A percentile compares a stretch with the other conserved stretches of the same genome.
phyloP scores from a whole-genome alignment of 92 coral and sea anemone species.

The Phenganax stokvisi region DNA sequence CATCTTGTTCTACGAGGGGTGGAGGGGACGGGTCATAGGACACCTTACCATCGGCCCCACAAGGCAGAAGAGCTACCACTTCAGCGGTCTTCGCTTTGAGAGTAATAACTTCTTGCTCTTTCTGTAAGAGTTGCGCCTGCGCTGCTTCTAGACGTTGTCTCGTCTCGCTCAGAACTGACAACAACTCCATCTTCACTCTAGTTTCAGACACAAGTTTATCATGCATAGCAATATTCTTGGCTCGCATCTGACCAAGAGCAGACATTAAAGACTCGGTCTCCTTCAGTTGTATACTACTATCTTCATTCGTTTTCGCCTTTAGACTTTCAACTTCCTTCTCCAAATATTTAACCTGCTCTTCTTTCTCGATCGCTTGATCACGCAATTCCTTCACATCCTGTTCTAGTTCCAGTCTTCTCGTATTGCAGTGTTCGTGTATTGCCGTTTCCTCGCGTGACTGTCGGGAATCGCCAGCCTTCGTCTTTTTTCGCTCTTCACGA shows the following conservation, averaged over 20 bases:
- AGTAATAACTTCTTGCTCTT: constrained; percentile 75
- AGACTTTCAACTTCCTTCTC: constrained; percentile 70
- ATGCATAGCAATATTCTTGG: constrained; percentile 94
- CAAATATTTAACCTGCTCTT: constrained; percentile 65
- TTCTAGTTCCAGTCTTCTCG: constrained; percentile 88
- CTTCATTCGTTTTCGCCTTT: constrained; percentile 74
- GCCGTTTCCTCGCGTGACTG: constrained; percentile 79
- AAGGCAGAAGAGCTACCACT: constrained; percentile 94
- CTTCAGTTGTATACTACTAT: constrained; percentile 77
- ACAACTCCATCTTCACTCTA: constrained; percentile 84
- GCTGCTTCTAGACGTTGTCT: constrained; percentile 92
- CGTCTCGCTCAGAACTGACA: constrained; percentile 94
- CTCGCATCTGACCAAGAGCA: constrained; percentile 91
- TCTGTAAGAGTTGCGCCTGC: constrained; percentile 66
- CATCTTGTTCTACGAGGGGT: constrained; percentile 11
- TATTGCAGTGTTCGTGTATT: constrained; percentile 78
- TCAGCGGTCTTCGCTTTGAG: constrained; percentile 95
- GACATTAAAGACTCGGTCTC: constrained; percentile 94
- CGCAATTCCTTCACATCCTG: constrained; percentile 78
- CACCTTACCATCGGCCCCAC: constrained; percentile 3
- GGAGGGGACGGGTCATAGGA: constrained; percentile 21
- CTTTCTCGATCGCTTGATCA: constrained; percentile 66
- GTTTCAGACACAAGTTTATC: constrained; percentile 97
- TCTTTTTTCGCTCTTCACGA: constrained; percentile 90
- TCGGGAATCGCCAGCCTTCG: constrained; percentile 82